Percentiles rank a stretch among this genome's conserved stretches.
Evolutionary conservation across 1,140 invertebrate species (phyloP).

Genomic region (Dendrolimus punctatus): DNA sequence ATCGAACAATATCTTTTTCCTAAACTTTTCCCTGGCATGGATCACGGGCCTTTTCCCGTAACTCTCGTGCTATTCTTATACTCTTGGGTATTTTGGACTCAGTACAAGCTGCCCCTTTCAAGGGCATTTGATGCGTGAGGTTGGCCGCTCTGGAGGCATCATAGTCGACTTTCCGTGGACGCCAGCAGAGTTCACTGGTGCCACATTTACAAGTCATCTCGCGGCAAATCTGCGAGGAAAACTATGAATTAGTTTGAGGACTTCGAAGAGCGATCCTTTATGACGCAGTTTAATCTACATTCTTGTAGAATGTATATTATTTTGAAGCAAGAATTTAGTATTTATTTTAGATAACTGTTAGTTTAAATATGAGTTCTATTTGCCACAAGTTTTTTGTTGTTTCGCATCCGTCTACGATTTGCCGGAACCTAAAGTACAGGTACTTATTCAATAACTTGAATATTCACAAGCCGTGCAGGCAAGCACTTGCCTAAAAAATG

Average conservation of each 20-base stretch:
- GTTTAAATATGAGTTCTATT: no score
- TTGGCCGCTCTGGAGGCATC: conserved; percentile 37
- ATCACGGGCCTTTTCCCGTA: conserved; percentile 20
- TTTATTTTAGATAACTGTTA: no score
- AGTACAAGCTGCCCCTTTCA: conserved; percentile 25
- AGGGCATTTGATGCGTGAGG: conserved; percentile 35
- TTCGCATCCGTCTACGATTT: no score
- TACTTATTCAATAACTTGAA: no score
- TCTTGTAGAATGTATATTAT: no score
- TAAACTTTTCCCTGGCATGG: conserved; percentile 12
- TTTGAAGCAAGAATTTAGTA: no score
- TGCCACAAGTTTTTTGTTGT: no score
- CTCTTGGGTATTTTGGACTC: conserved; percentile 33
- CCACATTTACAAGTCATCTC: conserved; percentile 51
- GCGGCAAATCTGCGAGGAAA: conserved; percentile 44
- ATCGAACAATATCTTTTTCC: not conserved
- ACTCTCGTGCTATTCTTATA: conserved; percentile 32
- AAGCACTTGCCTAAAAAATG: no score
- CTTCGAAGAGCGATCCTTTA: no score
- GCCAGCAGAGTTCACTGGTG: conserved; percentile 44
- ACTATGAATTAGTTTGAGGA: not conserved
- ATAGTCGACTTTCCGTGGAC: conserved; percentile 35
- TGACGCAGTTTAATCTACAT: no score
- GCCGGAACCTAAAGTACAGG: no score
- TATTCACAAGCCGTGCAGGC: no score